Evolutionary conservation across 2,113 vertebrate species (phyloP).

Genomic region (Glaucidium brasilianum): DNA sequence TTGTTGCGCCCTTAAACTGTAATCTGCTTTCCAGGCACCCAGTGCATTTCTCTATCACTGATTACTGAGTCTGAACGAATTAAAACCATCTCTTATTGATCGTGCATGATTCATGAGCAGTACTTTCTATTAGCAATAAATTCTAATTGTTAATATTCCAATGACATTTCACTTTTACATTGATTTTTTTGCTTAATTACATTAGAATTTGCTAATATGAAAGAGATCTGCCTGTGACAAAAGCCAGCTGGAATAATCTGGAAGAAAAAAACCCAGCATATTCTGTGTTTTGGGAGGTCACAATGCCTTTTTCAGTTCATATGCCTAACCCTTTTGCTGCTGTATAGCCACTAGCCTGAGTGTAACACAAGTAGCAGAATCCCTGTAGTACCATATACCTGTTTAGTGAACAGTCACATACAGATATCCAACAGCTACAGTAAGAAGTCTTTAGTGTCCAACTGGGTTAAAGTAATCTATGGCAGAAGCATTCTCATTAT

Average conservation of each 20-base stretch:
- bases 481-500: neutral
- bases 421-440: neutral
- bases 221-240: neutral
- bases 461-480: neutral
- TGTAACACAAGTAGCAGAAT: neutral
- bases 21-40: neutral
- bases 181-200: slow-evolving; percentile 26
- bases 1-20: neutral
- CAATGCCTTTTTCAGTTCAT: neutral
- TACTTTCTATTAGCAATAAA: slow-evolving; percentile 1
- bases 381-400: neutral
- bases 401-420: neutral
- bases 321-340: neutral
- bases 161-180: slow-evolving; percentile 22
- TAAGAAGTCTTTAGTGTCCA: neutral
- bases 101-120: neutral
- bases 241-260: neutral
- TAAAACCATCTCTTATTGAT: neutral
- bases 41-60: neutral
- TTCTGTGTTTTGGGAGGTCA: neutral
- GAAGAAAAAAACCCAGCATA: neutral
- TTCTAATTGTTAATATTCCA: neutral
- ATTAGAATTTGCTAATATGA: neutral
- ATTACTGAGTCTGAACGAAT: neutral
- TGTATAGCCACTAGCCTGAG: neutral